Base-by-base conservation (phyloP, 1,140 invertebrate genomes). In the Polypedilum vanderplanki region DNA sequence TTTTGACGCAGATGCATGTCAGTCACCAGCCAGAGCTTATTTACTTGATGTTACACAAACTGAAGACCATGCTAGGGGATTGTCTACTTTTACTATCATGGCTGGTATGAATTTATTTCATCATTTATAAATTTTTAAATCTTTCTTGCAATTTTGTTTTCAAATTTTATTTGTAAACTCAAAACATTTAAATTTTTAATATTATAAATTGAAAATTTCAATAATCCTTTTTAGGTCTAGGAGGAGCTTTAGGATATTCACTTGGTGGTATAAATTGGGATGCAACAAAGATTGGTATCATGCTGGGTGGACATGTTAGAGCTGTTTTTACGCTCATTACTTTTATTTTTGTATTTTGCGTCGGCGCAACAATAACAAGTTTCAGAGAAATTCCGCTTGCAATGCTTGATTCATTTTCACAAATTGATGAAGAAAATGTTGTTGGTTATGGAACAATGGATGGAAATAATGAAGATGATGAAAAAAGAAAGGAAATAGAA, bases 61-160 rank as follows among this genome's bases (percentile, higher is more conserved):
- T 85, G 94, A 96, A 85, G 96, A 98, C 81, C 96, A 98, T 80
- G 92, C 94, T 0, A 88, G 88, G 77, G 96, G 97, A 0, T 83
- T 98, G 1, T 97, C 94, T 77, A 97, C 95, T 1, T 98, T 98
- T 79, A 98, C 96, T 0, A 89, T 98, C 75, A 97, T 98, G 95
- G 96, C 96, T 1, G 97, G 24, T 33, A n/a, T n/a, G n/a, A n/a
- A n/a, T n/a, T n/a, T n/a, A n/a, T n/a, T n/a, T n/a, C n/a, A n/a
- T n/a, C n/a, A n/a, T n/a, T n/a, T n/a, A n/a, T n/a, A n/a, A n/a
- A n/a, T n/a, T n/a, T n/a, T n/a, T n/a, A n/a, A n/a, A n/a, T n/a
- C n/a, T n/a, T n/a, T n/a, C n/a, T n/a, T n/a, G n/a, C n/a, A n/a
- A n/a, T n/a, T n/a, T n/a, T n/a, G n/a, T n/a, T n/a, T n/a, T n/a